These are phyloP conservation scores for Tryphoninae sp. DNA, from an alignment of 2,888 invertebrate genomes.

Conservation along the genomic window DNA sequence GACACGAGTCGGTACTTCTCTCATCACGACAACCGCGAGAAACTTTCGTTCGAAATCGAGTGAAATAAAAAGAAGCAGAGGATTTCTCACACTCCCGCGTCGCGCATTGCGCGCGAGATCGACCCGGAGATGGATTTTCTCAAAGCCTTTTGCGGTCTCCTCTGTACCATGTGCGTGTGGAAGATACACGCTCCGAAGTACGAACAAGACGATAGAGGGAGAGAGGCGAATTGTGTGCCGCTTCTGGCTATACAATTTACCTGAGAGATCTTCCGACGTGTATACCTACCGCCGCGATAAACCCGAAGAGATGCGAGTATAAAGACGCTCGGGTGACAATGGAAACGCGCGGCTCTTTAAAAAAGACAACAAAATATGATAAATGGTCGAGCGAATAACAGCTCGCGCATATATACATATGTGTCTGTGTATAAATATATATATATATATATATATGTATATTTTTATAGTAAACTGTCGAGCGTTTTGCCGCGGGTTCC, in stretches of 20 bases:
- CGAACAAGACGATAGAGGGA: slow-evolving; percentile 4
- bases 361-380: slow-evolving; percentile 77
- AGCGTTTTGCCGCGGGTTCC: slow-evolving; percentile 46
- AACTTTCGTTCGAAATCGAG: slow-evolving; percentile 36
- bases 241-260: slow-evolving; percentile 65
- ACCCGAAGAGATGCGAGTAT: slow-evolving; percentile 67
- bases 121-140: slow-evolving; percentile 37
- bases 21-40: slow-evolving; percentile 18
- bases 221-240: slow-evolving; percentile 40
- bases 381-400: slow-evolving; percentile 71
- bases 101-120: slow-evolving; percentile 22
- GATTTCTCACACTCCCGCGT: slow-evolving; percentile 53
- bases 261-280: slow-evolving; percentile 56
- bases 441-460: slow-evolving; percentile 13
- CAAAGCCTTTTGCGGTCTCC: slow-evolving; percentile 45
- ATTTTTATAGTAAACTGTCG: slow-evolving; percentile 46
- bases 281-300: slow-evolving; percentile 76
- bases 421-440: slow-evolving; percentile 6
- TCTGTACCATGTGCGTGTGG: slow-evolving; percentile 22
- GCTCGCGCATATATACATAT: slow-evolving; percentile 6
- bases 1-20: slow-evolving; percentile 52
- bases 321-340: slow-evolving; percentile 75
- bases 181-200: slow-evolving; percentile 2
- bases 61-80: slow-evolving; percentile 10
- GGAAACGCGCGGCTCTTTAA: slow-evolving; percentile 72